Evolutionary conservation across 2,888 invertebrate genomes (phyloP), one percentile per base, ranked within the genome.

Genomic region (Leptinotarsa rubiginosa): DNA sequence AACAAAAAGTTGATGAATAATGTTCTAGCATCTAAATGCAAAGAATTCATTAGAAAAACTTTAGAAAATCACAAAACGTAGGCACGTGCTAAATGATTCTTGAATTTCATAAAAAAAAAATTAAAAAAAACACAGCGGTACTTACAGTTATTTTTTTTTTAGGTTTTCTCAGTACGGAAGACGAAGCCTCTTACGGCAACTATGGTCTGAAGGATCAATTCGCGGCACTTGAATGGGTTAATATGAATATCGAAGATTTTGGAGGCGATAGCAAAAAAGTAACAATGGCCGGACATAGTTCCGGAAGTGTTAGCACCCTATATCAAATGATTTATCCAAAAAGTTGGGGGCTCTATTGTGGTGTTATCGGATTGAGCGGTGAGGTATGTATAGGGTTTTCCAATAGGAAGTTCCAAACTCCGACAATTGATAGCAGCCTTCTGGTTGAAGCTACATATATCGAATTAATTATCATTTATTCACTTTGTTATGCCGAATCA

Each of bases 121-220:
- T n/a, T 5, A 4, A 5, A 31, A 31, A 31, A 31, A 31, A 25
- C 5, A 31, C 31, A 7, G 7, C 31, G 10, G 31, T 41, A 10
- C 5, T 41, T 41, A 41, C 10, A 41, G 31, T 31, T 7, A 2
- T 41, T 7, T 5, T 16, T 5, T 16, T 69, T 73, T 56, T 20
- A 76, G 75, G 75, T 18, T 76, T 76, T 47, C 54, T 76, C n/a
- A 71, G 67, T 5, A 76, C 75, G 16, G 65, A 64, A 68, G 75
- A 76, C 47, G 22, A 47, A 49, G 71, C 65, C 16, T 69, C 65
- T 5, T 73, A 70, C 25, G 75, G 75, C 4, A 76, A 76, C 47
- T 73, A 70, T 20, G 75, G 75, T 2, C 52, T 76, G n/a, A 76
- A 76, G 69, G 75, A 76, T 67, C 75, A 76, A 65, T 62, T 70